Evolutionary conservation across 1,140 invertebrate species (phyloP), one percentile per base, ranked within the genome.

Genomic region (Dendroctonus valens): DNA sequence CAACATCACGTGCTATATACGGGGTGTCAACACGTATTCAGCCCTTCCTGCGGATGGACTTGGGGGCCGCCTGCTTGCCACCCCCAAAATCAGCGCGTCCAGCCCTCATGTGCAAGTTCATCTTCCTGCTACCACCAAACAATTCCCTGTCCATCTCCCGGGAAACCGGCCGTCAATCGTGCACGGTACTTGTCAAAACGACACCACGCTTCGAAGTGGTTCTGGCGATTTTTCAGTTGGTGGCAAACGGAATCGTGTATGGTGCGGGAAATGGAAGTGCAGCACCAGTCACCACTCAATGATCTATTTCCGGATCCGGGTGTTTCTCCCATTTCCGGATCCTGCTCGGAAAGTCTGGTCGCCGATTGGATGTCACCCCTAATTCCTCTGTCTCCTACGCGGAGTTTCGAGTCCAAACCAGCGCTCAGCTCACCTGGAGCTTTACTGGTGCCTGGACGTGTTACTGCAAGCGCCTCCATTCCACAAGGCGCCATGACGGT

Each of bases 361-460:
- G 48, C 9, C 12, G 61, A 63, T 38, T 63, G 51, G 51, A 55
- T 54, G 7, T 8, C 15, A 5, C 48, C 44, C 3, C n/a, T 39
- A 12, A 14, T 60, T 6, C 58, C 58, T 4, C 9, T 26, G 6
- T 38, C 51, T 15, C 8, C 12, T 55, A 55, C 39, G 6, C 37
- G 6, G 11, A 55, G 41, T n/a, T 26, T 26, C 26, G 26, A 26
- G 26, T 26, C 26, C 26, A 26, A 26, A 26, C 3, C 26, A 26
- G 26, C 26, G 26, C 26, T 26, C 26, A 26, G 26, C 26, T 26
- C 26, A 26, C 26, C 26, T 46, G 44, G 44, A 6, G 72, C 75
- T 58, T 60, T 76, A 8, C 57, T 77, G 58, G 72, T 77, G 41
- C 76, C 76, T 7, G 77, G 76, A 54, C 72, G 71, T 65, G 77